Percentiles rank a stretch among this genome's conserved stretches.
Evolutionary conservation across 2,113 vertebrate genomes (phyloP).

Genomic region (Laticauda laticaudata): DNA sequence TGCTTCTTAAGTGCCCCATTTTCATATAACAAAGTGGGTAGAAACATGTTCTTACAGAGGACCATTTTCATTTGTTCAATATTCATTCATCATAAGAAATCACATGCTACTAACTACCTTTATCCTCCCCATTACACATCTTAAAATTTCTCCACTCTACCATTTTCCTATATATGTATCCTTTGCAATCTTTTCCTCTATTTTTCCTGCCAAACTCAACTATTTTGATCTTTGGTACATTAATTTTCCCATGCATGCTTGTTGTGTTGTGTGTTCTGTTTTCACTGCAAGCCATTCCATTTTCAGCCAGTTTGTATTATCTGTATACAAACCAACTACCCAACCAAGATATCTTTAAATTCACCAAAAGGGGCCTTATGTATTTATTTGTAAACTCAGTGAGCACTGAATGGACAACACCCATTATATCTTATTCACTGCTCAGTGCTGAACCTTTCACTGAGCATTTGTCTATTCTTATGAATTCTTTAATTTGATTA

Average conservation of each 20-base stretch:
- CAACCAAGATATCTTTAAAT: neutral
- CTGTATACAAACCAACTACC: neutral
- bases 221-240: neutral
- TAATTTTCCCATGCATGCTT: neutral
- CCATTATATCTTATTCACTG: neutral
- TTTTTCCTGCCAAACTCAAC: neutral
- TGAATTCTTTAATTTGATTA: neutral
- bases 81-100: neutral
- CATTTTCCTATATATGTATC: neutral
- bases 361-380: neutral
- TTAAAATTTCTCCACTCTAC: neutral
- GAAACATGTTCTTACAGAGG: neutral
- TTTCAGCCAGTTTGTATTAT: neutral
- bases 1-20: neutral
- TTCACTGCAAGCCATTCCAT: neutral
- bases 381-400: neutral
- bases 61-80: neutral
- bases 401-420: neutral
- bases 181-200: neutral
- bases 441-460: neutral
- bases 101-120: neutral
- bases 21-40: neutral
- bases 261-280: neutral
- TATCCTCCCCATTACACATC: neutral
- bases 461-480: neutral